These are phyloP conservation scores for Melanaphis sacchari DNA, from an alignment of 1,140 invertebrate species.

Conservation along the genomic window DNA sequence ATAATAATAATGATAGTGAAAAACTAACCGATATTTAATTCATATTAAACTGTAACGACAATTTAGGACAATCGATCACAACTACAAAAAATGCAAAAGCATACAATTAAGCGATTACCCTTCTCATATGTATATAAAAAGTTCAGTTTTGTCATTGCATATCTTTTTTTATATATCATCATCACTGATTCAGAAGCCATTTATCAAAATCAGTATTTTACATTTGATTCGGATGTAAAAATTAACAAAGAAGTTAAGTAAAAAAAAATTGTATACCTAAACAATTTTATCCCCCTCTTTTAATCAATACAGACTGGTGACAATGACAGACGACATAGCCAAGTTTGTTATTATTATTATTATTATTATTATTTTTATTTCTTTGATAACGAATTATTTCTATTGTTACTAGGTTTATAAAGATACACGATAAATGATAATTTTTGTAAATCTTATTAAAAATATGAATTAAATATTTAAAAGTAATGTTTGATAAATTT, in stretches of 20 bases:
- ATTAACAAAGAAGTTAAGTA: constrained; percentile 47
- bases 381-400: neutral
- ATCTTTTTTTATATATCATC: constrained; percentile 26
- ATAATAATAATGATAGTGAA: constrained; percentile 24
- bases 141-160: neutral
- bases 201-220: constrained; percentile 55
- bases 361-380: neutral
- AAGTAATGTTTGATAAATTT: neutral
- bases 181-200: constrained; percentile 51
- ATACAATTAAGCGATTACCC: constrained; percentile 44
- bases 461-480: neutral
- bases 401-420: neutral
- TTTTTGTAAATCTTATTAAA: neutral
- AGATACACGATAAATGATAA: neutral
- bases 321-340: constrained; percentile 37
- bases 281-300: neutral
- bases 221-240: constrained; percentile 46
- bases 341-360: neutral
- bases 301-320: neutral
- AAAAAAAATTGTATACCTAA: constrained; percentile 9
- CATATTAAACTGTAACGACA: constrained; percentile 50
- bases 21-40: constrained; percentile 40
- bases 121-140: constrained; percentile 29
- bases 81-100: constrained; percentile 15
- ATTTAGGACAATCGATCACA: constrained; percentile 43